These are phyloP conservation scores for Cataglyphis altisquamis DNA, from an alignment of 2,888 invertebrate genomes.

Conservation along the genomic window DNA sequence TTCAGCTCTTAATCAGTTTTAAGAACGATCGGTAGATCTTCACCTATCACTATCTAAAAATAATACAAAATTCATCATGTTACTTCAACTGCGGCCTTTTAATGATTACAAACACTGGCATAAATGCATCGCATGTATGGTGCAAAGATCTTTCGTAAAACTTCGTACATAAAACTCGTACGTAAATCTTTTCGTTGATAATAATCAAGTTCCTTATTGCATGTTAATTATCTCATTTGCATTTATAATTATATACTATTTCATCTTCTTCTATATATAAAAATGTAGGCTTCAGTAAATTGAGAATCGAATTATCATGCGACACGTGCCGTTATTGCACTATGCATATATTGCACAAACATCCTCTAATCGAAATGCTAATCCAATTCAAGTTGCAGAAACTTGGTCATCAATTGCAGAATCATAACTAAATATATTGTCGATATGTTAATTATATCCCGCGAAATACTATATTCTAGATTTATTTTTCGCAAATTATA, in stretches of 20 bases:
- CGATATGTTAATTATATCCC: not conserved
- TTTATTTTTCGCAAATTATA: not conserved
- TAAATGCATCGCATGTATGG: not conserved
- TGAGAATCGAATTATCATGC: slow-evolving; percentile 11
- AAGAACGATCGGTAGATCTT: not conserved
- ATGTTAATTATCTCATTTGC: not conserved
- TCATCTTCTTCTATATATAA: not conserved
- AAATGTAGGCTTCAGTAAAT: not conserved
- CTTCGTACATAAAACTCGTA: not conserved
- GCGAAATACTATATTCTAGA: not conserved
- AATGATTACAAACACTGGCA: not conserved
- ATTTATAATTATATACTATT: not conserved
- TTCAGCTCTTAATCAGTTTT: not conserved
- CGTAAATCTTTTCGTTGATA: not conserved
- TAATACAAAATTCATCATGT: not conserved
- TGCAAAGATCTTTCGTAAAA: not conserved
- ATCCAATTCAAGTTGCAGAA: not conserved
- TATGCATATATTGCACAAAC: slow-evolving; percentile 12
- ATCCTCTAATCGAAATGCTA: slow-evolving; percentile 9
- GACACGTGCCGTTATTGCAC: not conserved
- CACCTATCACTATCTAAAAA: not conserved
- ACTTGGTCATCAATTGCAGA: not conserved
- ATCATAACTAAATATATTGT: not conserved
- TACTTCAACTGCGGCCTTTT: not conserved
- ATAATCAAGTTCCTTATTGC: not conserved